Percentiles rank a stretch among this genome's conserved stretches.
phyloP scores from a whole-genome alignment of 2,113 vertebrate species.

The Sylvietta virens region DNA sequence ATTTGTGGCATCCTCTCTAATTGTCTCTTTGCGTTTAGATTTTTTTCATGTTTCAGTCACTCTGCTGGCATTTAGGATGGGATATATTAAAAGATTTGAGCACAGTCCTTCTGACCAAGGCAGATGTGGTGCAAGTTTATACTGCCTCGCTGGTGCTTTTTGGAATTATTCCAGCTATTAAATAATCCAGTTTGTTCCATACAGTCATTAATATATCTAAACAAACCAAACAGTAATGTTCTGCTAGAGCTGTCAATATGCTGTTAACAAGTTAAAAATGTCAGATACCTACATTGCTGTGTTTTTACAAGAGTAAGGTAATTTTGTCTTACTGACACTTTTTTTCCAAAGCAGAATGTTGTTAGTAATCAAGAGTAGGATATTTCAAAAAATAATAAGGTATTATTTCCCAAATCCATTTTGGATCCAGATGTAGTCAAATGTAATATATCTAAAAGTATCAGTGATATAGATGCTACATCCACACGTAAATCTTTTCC shows the following conservation, averaged over 20 bases:
- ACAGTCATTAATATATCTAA: background rate
- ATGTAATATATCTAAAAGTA: background rate
- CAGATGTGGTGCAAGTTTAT: background rate
- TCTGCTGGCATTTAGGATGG: background rate
- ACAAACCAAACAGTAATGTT: background rate
- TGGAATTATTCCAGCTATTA: background rate
- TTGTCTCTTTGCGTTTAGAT: background rate
- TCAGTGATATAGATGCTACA: background rate
- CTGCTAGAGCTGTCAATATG: background rate
- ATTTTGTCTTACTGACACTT: background rate
- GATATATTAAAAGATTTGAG: background rate
- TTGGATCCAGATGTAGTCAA: background rate
- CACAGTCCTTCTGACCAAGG: background rate
- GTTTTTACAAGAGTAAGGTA: background rate
- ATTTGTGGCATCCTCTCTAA: background rate
- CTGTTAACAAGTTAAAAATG: background rate
- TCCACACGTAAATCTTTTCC: background rate
- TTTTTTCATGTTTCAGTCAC: background rate
- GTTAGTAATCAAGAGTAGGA: background rate
- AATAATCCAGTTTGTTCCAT: background rate
- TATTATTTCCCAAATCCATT: background rate
- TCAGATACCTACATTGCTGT: background rate
- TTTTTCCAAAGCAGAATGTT: background rate
- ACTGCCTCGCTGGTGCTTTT: background rate
- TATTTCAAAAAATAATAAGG: background rate